phyloP scores from a whole-genome alignment of 1,140 invertebrate species.

The Uloborus diversus region DNA sequence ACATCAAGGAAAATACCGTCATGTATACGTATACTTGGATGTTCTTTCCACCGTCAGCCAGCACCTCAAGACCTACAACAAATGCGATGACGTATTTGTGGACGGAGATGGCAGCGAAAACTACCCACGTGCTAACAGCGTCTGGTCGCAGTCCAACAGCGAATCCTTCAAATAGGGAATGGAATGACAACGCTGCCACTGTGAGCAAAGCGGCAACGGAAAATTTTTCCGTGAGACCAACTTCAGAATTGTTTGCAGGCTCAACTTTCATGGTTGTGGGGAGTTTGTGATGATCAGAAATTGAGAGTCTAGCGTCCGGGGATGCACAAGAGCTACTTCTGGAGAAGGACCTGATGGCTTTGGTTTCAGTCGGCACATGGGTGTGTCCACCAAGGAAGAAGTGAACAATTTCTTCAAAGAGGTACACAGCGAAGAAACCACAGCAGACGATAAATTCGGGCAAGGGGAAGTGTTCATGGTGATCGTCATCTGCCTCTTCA shows the following conservation, averaged over 20 bases:
- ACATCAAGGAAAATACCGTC: slow-evolving; percentile 59
- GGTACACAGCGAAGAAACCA: slow-evolving; percentile 44
- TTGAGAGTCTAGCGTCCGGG: not conserved
- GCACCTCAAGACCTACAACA: slow-evolving; percentile 66
- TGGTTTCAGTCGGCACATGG: slow-evolving; percentile 28
- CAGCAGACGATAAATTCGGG: slow-evolving; percentile 45
- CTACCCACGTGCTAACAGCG: slow-evolving; percentile 76
- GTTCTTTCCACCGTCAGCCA: slow-evolving; percentile 40
- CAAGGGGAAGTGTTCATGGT: slow-evolving; percentile 37
- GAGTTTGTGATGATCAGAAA: not conserved
- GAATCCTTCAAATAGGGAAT: slow-evolving; percentile 90
- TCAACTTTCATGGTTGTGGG: not conserved
- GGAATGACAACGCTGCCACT: slow-evolving; percentile 79
- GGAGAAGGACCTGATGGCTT: slow-evolving; percentile 21
- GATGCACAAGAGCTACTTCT: not conserved
- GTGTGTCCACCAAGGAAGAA: slow-evolving; percentile 31
- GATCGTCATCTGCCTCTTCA: not conserved
- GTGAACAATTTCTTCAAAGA: slow-evolving; percentile 46
- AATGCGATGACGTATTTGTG: slow-evolving; percentile 89
- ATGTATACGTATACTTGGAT: slow-evolving; percentile 45
- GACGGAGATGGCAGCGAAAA: slow-evolving; percentile 84
- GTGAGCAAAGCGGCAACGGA: slow-evolving; percentile 56
- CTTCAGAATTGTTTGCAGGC: not conserved
- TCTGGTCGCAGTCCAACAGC: slow-evolving; percentile 78
- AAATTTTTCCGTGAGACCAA: not conserved